Conservation (phyloP, 2,113 vertebrate species). For the Condylura cristata region DNA sequence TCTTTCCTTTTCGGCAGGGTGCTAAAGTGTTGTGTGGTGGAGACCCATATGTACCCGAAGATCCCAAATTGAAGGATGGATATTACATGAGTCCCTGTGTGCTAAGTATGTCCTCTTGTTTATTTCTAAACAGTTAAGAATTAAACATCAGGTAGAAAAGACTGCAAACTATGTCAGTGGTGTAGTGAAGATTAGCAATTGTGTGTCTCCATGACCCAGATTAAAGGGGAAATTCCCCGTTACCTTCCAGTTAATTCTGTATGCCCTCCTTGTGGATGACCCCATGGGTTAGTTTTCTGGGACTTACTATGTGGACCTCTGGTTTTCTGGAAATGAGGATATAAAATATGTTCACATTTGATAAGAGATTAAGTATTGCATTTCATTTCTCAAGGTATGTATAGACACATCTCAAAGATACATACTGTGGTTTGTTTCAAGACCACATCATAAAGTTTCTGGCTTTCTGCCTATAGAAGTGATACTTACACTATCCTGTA, state of each 20-base stretch:
- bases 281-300: neutral
- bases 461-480: no score
- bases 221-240: neutral
- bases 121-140: neutral
- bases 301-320: no score
- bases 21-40: constrained; percentile 95
- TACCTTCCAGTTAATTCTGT: neutral
- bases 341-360: neutral
- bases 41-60: constrained; percentile 87
- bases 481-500: no score
- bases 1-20: constrained; percentile 85
- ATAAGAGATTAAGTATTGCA: neutral
- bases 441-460: no score
- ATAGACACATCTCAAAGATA: no score
- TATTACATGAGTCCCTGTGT: constrained; percentile 96
- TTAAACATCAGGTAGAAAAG: neutral
- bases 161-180: neutral
- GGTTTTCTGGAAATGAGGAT: neutral
- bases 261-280: neutral
- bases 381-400: neutral
- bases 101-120: constrained; percentile 86
- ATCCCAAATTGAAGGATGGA: constrained; percentile 93
- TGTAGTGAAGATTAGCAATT: neutral
- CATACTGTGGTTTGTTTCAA: no score
- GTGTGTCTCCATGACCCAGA: neutral